phyloP scores from a whole-genome alignment of 2,797 vertebrate species.

The Lepilemur ruficaudatus region DNA sequence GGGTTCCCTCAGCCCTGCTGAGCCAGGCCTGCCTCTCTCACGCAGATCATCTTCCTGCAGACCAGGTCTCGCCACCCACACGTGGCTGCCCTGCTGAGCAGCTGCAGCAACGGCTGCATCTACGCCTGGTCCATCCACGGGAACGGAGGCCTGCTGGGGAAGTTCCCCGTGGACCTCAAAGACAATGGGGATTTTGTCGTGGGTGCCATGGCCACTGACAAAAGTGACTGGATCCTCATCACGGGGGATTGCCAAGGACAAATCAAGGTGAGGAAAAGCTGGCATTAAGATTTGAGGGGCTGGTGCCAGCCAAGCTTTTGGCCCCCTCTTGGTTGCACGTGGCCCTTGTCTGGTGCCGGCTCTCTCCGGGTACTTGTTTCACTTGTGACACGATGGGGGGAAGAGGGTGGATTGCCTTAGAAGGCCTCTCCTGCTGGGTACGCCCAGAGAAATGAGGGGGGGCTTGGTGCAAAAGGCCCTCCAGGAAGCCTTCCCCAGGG shows the following conservation, averaged over 20 bases:
- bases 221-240: conserved; percentile 65
- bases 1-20: not conserved
- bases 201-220: conserved; percentile 56
- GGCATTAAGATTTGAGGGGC: not conserved
- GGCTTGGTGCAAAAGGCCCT: not conserved
- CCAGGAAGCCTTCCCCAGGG: not conserved
- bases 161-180: conserved; percentile 40
- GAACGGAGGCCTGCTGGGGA: conserved; percentile 75
- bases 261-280: conserved; percentile 72
- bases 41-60: conserved; percentile 70
- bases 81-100: conserved; percentile 34
- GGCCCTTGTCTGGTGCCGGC: not conserved
- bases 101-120: conserved; percentile 55
- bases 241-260: conserved; percentile 71
- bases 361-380: not conserved
- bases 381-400: not conserved
- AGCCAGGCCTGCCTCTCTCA: not conserved
- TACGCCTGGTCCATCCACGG: conserved; percentile 62
- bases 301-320: not conserved
- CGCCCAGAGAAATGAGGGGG: not conserved
- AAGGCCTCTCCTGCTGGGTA: not conserved
- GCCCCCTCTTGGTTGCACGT: not conserved
- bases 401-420: not conserved
- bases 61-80: conserved; percentile 60
- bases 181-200: not conserved